phyloP scores from a whole-genome alignment of 2,113 vertebrate genomes.

The Nothocercus nigrocapillus region DNA sequence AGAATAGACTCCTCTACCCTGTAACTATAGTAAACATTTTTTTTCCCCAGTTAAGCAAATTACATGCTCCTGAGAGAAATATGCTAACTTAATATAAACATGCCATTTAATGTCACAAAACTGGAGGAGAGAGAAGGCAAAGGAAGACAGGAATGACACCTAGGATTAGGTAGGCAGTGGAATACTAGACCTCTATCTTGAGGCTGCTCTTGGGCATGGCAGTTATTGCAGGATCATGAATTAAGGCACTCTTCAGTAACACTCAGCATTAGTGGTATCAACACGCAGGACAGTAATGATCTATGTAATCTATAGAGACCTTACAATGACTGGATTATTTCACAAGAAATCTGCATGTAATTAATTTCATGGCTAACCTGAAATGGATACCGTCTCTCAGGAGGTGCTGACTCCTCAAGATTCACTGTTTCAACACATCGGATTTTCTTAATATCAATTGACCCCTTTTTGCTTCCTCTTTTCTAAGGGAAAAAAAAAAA shows the following conservation, averaged over 20 bases:
- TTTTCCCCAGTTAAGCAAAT: not conserved
- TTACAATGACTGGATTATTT: not conserved
- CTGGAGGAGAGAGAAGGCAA: not conserved
- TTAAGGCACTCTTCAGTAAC: not conserved
- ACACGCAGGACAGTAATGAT: not conserved
- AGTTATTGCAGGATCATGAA: not conserved
- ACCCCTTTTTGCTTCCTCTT: constrained; percentile 67
- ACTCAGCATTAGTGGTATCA: not conserved
- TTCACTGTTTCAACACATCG: constrained; percentile 71
- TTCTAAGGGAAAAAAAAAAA: constrained; percentile 50
- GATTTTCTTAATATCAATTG: constrained; percentile 69
- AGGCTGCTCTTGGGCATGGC: not conserved
- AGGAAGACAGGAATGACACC: not conserved
- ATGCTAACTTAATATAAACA: not conserved
- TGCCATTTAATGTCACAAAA: not conserved
- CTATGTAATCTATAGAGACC: not conserved
- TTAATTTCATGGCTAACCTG: constrained; percentile 52
- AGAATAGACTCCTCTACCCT: not conserved
- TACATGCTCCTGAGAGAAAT: not conserved
- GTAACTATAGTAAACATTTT: not conserved
- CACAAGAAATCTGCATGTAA: not conserved
- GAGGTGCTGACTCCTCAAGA: constrained; percentile 59
- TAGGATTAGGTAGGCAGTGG: not conserved
- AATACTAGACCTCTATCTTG: not conserved
- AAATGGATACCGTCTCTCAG: constrained; percentile 77